Conservation (phyloP, 2,113 vertebrate genomes). For the Notothenia coriiceps region DNA sequence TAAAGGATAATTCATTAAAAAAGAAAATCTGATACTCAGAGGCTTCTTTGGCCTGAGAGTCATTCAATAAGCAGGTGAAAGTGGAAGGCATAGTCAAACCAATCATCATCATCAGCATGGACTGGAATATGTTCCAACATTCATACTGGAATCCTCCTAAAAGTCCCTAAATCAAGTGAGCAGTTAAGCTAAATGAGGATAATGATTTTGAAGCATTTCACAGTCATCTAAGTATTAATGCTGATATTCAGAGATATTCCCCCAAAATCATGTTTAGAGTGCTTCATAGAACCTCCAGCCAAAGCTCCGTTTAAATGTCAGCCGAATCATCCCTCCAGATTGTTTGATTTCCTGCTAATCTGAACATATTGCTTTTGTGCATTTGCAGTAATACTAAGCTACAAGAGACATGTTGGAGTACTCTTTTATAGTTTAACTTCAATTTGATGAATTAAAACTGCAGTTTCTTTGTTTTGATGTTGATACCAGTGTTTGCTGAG, state of each 20-base stretch:
- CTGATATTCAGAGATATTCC: slow-evolving; percentile 47
- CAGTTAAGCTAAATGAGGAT: slow-evolving; percentile 74
- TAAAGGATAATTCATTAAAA: slow-evolving; percentile 60
- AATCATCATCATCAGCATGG: slow-evolving; percentile 7
- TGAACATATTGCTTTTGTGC: slow-evolving; percentile 31
- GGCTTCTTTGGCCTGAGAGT: slow-evolving; percentile 36
- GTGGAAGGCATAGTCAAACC: slow-evolving; percentile 12
- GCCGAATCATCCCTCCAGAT: slow-evolving; percentile 50
- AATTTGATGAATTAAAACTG: background rate
- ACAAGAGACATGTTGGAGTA: background rate
- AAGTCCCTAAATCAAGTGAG: slow-evolving; percentile 68
- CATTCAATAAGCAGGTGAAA: slow-evolving; percentile 55
- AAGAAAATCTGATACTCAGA: slow-evolving; percentile 40
- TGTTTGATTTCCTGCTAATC: slow-evolving; percentile 41
- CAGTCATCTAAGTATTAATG: slow-evolving; percentile 65
- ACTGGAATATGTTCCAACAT: slow-evolving; percentile 13
- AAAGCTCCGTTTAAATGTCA: slow-evolving; percentile 65
- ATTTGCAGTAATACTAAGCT: slow-evolving; percentile 15
- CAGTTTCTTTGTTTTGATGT: background rate
- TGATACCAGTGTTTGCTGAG: background rate
- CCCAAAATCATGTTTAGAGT: slow-evolving; percentile 62
- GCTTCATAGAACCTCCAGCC: slow-evolving; percentile 53
- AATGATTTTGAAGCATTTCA: slow-evolving; percentile 58
- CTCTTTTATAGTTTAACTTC: too few species aligned
- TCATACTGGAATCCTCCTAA: slow-evolving; percentile 36